These are phyloP conservation scores for Oreochromis mossambicus DNA, from an alignment of 2,797 vertebrate genomes.

Conservation along the genomic window DNA sequence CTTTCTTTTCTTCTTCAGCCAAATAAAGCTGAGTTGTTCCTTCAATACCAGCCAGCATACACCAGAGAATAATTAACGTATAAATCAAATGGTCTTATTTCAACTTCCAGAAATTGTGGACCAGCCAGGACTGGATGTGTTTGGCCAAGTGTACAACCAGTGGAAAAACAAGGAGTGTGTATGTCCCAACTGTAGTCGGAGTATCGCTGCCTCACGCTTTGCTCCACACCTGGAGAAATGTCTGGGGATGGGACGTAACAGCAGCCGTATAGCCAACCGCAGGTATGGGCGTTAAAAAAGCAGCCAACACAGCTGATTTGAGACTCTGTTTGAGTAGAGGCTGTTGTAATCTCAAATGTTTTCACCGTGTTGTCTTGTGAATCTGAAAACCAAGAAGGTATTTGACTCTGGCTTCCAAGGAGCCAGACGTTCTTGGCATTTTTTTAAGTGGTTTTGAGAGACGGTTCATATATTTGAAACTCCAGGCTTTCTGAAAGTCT, in stretches of 20 bases:
- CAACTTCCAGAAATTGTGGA: slow-evolving; percentile 90
- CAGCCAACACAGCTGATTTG: not conserved
- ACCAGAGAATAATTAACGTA: not conserved
- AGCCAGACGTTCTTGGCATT: not conserved
- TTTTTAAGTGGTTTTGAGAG: not conserved
- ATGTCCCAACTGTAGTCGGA: slow-evolving; percentile 96
- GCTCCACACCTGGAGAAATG: slow-evolving; percentile 98
- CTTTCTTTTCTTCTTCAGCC: not conserved
- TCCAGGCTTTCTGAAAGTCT: not conserved
- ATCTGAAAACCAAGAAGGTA: not conserved
- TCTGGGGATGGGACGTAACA: slow-evolving; percentile 97
- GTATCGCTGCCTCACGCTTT: slow-evolving; percentile 96
- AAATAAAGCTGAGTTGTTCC: not conserved
- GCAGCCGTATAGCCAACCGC: slow-evolving; percentile 97
- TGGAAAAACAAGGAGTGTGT: slow-evolving; percentile 99
- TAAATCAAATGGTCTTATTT: not conserved
- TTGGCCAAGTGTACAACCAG: slow-evolving; percentile 98
- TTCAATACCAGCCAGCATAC: not conserved
- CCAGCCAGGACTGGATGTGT: slow-evolving; percentile 97
- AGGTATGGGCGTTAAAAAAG: slow-evolving; percentile 68
- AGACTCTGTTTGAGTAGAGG: not conserved
- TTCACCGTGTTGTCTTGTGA: not conserved
- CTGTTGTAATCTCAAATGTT: not conserved
- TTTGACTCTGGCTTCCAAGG: not conserved
- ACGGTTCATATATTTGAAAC: not conserved